Conservation (phyloP, 2,888 invertebrate species). For the Bimastos eiseni region DNA sequence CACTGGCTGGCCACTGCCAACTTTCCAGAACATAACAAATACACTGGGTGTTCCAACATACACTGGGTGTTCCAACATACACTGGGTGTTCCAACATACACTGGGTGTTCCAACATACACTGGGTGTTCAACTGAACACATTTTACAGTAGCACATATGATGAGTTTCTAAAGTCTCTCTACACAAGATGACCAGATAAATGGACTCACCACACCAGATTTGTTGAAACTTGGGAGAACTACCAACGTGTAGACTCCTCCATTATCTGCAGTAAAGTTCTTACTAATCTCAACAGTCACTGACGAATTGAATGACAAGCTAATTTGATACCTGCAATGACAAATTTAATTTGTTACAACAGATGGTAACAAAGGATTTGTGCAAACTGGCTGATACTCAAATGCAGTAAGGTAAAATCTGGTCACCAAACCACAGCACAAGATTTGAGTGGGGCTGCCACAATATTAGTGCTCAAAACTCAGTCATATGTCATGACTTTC, state of each 20-base stretch:
- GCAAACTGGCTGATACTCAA: not conserved
- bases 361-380: not conserved
- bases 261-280: not conserved
- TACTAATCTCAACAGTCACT: not conserved
- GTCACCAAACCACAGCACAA: not conserved
- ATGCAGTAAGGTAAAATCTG: not conserved
- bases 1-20: no score
- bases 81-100: no score
- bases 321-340: not conserved
- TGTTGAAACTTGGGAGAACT: conserved; percentile 14
- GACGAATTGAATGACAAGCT: not conserved
- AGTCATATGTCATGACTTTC: no score
- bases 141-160: no score
- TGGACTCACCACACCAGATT: not conserved
- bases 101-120: no score
- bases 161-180: not conserved
- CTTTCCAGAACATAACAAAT: no score
- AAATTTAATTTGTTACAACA: not conserved
- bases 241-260: conserved; percentile 21
- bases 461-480: not conserved
- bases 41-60: no score
- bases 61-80: no score
- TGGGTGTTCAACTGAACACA: no score
- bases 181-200: not conserved
- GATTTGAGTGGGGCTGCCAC: not conserved